A percentile compares a stretch with the other conserved stretches of the same genome.
phyloP scores from a whole-genome alignment of 2,888 invertebrate species.

The Leptothorax acervorum region DNA sequence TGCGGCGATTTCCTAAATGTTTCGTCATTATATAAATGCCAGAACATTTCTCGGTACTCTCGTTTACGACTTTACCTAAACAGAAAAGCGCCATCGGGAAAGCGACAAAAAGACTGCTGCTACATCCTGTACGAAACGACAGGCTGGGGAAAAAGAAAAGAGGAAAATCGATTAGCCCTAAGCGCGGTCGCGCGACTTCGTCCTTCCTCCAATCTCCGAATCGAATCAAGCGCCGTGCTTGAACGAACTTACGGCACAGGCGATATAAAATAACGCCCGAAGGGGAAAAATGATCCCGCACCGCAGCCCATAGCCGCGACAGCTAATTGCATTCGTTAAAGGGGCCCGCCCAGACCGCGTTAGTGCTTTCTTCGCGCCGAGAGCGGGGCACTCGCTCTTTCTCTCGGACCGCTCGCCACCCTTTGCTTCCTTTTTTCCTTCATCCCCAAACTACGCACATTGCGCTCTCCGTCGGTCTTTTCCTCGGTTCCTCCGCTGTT shows the following conservation, averaged over 20 bases:
- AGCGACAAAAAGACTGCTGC: neutral
- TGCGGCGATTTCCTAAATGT: neutral
- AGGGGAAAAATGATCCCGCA: constrained; percentile 43
- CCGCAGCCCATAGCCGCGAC: constrained; percentile 39
- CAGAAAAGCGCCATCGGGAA: neutral
- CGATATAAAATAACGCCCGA: constrained; percentile 54
- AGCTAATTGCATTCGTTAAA: constrained; percentile 56
- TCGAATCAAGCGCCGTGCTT: constrained; percentile 50
- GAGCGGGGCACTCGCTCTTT: neutral
- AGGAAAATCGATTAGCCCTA: constrained; percentile 40
- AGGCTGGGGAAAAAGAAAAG: neutral
- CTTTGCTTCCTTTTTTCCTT: constrained; percentile 3
- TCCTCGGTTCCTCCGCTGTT: constrained; percentile 17
- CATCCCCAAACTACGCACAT: neutral
- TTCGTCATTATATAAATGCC: neutral
- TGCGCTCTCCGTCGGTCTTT: constrained; percentile 20
- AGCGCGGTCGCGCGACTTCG: constrained; percentile 24
- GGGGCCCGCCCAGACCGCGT: constrained; percentile 35
- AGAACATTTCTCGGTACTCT: neutral
- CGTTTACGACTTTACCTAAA: neutral
- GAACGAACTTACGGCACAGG: constrained; percentile 46
- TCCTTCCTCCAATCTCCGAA: constrained; percentile 52
- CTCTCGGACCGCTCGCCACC: constrained; percentile 7
- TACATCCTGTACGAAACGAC: constrained; percentile 1
- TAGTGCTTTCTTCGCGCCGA: constrained; percentile 37